Conservation (phyloP, 2,113 vertebrate genomes). For the Plecotus auritus region DNA sequence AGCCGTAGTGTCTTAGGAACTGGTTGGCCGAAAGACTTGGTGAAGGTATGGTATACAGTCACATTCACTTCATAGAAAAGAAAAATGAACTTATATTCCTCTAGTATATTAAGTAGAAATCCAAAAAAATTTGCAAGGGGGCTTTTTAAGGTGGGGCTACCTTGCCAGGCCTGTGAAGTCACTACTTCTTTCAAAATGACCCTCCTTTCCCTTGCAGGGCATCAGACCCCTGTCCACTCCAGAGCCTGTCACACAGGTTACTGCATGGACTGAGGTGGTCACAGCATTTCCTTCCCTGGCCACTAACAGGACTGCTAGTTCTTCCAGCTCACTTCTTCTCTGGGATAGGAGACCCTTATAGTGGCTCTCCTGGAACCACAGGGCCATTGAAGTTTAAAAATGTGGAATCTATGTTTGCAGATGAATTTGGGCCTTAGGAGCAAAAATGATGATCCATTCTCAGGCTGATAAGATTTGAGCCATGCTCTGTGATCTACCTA, state of each 20-base stretch:
- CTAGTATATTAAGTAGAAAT: slow-evolving; percentile 26
- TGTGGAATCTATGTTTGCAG: background rate
- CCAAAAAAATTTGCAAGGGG: background rate
- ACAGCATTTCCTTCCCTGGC: background rate
- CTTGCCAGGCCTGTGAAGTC: background rate
- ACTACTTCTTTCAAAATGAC: background rate
- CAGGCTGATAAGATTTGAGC: background rate
- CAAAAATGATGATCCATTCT: background rate
- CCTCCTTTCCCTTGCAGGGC: background rate
- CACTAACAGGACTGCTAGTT: background rate
- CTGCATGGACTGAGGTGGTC: background rate
- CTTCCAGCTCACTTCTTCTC: background rate
- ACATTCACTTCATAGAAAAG: slow-evolving; percentile 63
- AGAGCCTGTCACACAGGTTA: background rate
- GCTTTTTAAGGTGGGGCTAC: background rate
- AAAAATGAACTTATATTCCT: slow-evolving; percentile 23
- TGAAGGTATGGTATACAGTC: slow-evolving; percentile 89
- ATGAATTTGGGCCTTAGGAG: background rate
- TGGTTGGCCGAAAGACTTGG: slow-evolving; percentile 99
- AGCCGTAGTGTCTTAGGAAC: slow-evolving; percentile 98
- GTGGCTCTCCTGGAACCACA: background rate
- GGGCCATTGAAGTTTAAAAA: background rate
- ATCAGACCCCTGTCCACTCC: background rate
- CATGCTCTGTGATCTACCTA: background rate
- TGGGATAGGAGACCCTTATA: background rate